Percentiles rank a stretch among this genome's conserved stretches.
Conservation (phyloP, 2,888 invertebrate genomes). For the Mylabris sibirica region DNA sequence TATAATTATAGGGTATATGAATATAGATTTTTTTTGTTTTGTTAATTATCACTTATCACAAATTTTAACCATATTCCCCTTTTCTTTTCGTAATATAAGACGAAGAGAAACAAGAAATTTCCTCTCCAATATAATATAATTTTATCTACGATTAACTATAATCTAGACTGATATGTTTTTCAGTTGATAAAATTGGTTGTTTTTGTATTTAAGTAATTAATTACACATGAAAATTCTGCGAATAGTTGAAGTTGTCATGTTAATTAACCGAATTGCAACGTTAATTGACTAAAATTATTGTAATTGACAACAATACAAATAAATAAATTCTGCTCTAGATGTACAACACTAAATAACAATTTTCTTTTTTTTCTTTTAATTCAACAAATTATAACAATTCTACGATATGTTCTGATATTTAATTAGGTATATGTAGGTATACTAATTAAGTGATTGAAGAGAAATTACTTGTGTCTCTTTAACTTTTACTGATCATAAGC, state of each 20-base stretch:
- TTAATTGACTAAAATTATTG: not conserved
- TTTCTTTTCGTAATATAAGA: not conserved
- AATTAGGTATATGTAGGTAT: too few relatives aligned
- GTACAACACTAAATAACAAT: not conserved
- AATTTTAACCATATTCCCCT: constrained; percentile 30
- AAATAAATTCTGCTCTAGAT: not conserved
- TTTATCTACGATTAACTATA: constrained; percentile 21
- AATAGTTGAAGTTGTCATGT: not conserved
- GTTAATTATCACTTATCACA: constrained; percentile 24
- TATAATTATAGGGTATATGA: not conserved
- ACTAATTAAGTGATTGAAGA: not conserved
- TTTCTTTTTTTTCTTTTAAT: too few relatives aligned
- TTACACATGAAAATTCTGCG: not conserved
- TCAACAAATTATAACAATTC: not conserved
- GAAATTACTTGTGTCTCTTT: constrained; percentile 18
- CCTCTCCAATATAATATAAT: constrained; percentile 28
- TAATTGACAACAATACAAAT: not conserved
- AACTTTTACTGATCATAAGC: not conserved
- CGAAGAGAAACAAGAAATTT: constrained; percentile 26
- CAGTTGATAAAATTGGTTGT: constrained; percentile 36
- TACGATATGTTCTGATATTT: constrained; percentile 10
- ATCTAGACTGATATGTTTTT: constrained; percentile 47
- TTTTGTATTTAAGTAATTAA: constrained; percentile 12
- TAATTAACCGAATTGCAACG: not conserved
- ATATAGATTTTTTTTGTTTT: constrained; percentile 5